These are phyloP conservation scores for Xanthia togata DNA, from an alignment of 2,888 invertebrate genomes.

Conservation along the genomic window DNA sequence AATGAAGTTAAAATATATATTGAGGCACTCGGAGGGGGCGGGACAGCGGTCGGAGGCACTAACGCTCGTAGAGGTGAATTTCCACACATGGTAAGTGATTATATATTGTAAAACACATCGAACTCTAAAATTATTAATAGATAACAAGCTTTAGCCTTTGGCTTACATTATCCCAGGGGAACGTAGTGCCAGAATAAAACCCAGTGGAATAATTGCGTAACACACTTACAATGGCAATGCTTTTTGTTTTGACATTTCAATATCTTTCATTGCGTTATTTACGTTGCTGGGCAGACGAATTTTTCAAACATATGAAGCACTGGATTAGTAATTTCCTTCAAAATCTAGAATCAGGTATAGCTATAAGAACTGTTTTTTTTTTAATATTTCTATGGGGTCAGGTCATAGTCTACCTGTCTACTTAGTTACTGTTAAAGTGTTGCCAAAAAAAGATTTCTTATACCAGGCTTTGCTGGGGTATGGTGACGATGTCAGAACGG, in stretches of 20 bases:
- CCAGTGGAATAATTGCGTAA: not conserved
- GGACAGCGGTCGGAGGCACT: conserved; percentile 18
- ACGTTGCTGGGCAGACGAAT: not conserved
- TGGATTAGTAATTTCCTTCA: not conserved
- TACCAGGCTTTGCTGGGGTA: conserved; percentile 38
- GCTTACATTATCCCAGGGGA: not conserved
- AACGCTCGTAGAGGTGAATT: conserved; percentile 36
- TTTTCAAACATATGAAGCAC: not conserved
- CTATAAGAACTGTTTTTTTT: too few relatives aligned
- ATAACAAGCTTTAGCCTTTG: not conserved
- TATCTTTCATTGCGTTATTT: not conserved
- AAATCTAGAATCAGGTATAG: too few relatives aligned
- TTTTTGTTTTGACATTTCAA: not conserved
- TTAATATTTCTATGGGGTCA: too few relatives aligned
- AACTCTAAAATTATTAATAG: not conserved
- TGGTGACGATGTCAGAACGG: conserved; percentile 28
- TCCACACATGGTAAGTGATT: conserved; percentile 38
- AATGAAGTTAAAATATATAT: conserved; percentile 18
- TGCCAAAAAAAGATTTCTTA: not conserved
- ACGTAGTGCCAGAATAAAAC: not conserved
- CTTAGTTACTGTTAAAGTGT: not conserved
- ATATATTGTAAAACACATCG: not conserved
- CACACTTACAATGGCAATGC: not conserved
- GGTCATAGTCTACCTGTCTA: not conserved
- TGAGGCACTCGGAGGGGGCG: not conserved